A percentile compares a stretch with the other conserved stretches of the same genome.
Conservation (phyloP, 2,113 vertebrate species). For the Rhinopithecus roxellana region DNA sequence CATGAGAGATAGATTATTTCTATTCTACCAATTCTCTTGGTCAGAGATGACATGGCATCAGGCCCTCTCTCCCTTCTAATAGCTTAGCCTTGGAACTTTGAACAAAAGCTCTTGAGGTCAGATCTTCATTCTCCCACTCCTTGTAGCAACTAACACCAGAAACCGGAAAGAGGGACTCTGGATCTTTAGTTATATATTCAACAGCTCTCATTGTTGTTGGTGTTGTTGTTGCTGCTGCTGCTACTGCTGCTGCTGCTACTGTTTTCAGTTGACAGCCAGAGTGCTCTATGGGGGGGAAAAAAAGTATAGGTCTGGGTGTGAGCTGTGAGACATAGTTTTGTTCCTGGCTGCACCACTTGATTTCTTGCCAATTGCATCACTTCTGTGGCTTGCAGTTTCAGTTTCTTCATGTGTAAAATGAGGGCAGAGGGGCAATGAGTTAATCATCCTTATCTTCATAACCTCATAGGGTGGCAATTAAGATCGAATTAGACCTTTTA, state of each 20-base stretch:
- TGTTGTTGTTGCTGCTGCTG: background rate
- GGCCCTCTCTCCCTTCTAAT: background rate
- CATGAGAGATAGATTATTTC: background rate
- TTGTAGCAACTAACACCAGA: background rate
- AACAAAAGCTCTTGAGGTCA: background rate
- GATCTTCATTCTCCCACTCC: background rate
- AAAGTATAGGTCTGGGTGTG: background rate
- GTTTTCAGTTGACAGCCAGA: background rate
- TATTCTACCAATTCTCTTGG: background rate
- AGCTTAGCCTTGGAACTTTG: background rate
- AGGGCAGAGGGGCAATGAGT: background rate
- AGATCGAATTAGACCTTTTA: slow-evolving; percentile 53
- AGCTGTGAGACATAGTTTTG: background rate
- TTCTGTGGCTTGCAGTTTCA: background rate
- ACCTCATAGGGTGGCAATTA: slow-evolving; percentile 36
- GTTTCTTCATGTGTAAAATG: slow-evolving; percentile 33
- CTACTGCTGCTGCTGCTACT: background rate
- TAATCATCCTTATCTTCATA: slow-evolving; percentile 62
- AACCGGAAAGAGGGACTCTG: background rate
- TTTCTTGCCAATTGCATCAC: slow-evolving; percentile 43
- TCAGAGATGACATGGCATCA: background rate
- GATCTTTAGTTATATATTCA: background rate
- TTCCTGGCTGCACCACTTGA: background rate
- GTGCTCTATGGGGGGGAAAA: background rate
- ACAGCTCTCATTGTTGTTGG: background rate